These are phyloP conservation scores for Actinopyga echinites DNA, from an alignment of 53 echinoderm and acorn worm genomes.

Conservation along the genomic window DNA sequence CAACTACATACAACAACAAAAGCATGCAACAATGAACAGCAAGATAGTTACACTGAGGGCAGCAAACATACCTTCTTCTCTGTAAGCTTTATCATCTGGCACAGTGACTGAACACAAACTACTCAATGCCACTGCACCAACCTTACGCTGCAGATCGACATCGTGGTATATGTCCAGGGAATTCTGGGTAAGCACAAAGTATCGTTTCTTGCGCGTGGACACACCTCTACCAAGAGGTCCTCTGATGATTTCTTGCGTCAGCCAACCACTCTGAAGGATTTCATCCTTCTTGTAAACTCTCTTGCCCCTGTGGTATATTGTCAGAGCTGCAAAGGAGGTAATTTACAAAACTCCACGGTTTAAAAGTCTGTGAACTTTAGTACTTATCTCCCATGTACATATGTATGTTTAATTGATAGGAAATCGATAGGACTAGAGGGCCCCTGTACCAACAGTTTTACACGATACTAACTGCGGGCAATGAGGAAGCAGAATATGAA, in stretches of 20 bases:
- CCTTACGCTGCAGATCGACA: slow-evolving; percentile 84
- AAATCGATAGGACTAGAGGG: too few relatives aligned
- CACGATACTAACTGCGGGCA: too few relatives aligned
- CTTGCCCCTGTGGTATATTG: slow-evolving; percentile 92
- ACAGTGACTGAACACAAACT: slow-evolving; percentile 93
- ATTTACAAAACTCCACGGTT: not conserved
- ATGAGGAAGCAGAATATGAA: too few relatives aligned
- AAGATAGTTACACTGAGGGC: not conserved
- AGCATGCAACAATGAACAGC: not conserved
- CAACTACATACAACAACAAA: not conserved
- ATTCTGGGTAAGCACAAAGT: slow-evolving; percentile 90
- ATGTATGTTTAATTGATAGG: too few relatives aligned
- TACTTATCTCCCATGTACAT: too few relatives aligned
- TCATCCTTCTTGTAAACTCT: slow-evolving; percentile 89
- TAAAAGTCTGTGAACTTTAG: too few relatives aligned
- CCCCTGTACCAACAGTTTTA: too few relatives aligned
- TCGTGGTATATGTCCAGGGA: slow-evolving; percentile 92
- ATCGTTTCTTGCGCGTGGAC: slow-evolving; percentile 87
- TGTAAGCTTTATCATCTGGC: slow-evolving; percentile 90
- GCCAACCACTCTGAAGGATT: slow-evolving; percentile 89
- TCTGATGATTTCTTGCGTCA: slow-evolving; percentile 83
- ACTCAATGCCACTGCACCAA: slow-evolving; percentile 91
- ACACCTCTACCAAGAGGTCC: slow-evolving; percentile 81
- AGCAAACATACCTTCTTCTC: slow-evolving; percentile 82
- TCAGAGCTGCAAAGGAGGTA: slow-evolving; percentile 63